Evolutionary conservation across 1,140 invertebrate species (phyloP).

Genomic region (Cardiocondyla obscurior): DNA sequence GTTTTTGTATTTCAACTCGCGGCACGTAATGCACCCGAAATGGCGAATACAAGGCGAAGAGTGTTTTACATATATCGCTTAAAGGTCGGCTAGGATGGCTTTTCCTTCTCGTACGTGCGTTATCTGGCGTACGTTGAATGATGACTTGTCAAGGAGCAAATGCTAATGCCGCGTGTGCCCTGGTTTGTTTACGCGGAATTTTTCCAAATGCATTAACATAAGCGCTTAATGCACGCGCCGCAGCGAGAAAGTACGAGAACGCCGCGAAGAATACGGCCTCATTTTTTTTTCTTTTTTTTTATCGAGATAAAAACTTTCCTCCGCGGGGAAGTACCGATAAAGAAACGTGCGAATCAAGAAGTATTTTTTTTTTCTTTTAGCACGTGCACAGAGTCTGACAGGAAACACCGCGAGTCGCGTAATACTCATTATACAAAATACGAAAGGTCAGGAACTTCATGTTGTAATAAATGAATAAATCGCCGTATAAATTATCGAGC

Average conservation of each 20-base stretch:
- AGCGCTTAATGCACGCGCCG: background rate
- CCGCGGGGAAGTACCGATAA: background rate
- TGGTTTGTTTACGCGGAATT: slow-evolving; percentile 5
- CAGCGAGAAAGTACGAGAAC: background rate
- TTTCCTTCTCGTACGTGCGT: slow-evolving; percentile 22
- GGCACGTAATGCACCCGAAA: background rate
- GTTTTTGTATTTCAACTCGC: slow-evolving; percentile 16
- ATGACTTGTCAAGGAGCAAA: slow-evolving; percentile 9
- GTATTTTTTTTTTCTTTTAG: background rate
- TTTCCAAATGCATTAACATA: slow-evolving; percentile 35
- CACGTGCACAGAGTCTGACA: background rate
- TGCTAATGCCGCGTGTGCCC: background rate
- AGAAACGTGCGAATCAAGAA: background rate
- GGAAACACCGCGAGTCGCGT: background rate
- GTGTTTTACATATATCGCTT: slow-evolving; percentile 25
- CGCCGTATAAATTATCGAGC: background rate
- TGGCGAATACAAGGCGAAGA: background rate
- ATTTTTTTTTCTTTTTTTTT: too few species aligned
- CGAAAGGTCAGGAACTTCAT: background rate
- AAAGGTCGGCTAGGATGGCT: slow-evolving; percentile 8
- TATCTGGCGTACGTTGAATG: slow-evolving; percentile 28
- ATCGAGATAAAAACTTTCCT: slow-evolving; percentile 35
- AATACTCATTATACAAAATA: background rate
- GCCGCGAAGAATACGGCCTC: background rate
- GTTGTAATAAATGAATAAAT: slow-evolving; percentile 13